A percentile compares a stretch with the other conserved stretches of the same genome.
phyloP scores from a whole-genome alignment of 2,888 invertebrate species.

The Atrina japonica region DNA sequence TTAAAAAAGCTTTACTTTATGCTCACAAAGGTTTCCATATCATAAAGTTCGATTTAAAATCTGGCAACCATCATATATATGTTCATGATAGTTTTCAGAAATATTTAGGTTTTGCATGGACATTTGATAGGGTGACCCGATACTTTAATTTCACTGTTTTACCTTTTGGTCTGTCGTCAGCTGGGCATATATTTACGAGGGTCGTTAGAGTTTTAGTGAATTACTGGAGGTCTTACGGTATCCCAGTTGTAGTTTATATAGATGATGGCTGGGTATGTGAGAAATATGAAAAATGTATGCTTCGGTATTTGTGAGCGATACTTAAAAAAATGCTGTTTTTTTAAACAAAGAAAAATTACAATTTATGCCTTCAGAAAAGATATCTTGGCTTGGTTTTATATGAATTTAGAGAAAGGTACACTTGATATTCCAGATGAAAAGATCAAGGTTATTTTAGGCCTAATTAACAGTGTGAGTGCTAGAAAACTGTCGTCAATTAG shows the following conservation, averaged over 20 bases:
- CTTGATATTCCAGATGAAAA: constrained; percentile 3
- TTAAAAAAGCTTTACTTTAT: no score
- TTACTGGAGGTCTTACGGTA: no score
- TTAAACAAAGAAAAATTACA: constrained; percentile 18
- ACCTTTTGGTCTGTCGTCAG: constrained; percentile 16
- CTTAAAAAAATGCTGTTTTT: constrained; percentile 15
- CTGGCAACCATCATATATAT: no score
- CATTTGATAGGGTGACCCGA: neutral
- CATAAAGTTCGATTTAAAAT: constrained; percentile 37
- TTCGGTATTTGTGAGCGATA: constrained; percentile 2
- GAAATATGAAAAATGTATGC: neutral
- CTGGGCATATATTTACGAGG: no score
- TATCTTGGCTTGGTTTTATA: constrained; percentile 16
- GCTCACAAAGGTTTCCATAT: no score
- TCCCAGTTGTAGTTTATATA: constrained; percentile 9
- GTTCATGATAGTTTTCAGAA: constrained; percentile 34
- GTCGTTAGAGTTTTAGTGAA: no score
- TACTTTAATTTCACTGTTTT: constrained; percentile 1
- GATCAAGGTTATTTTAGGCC: neutral
- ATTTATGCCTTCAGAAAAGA: constrained; percentile 5
- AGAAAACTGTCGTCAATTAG: neutral
- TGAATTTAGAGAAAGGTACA: constrained; percentile 13
- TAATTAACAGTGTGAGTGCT: neutral
- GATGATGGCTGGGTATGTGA: constrained; percentile 9
- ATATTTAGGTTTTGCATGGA: constrained; percentile 42